Conservation (phyloP, 2,888 invertebrate species). For the Diploptera punctata region DNA sequence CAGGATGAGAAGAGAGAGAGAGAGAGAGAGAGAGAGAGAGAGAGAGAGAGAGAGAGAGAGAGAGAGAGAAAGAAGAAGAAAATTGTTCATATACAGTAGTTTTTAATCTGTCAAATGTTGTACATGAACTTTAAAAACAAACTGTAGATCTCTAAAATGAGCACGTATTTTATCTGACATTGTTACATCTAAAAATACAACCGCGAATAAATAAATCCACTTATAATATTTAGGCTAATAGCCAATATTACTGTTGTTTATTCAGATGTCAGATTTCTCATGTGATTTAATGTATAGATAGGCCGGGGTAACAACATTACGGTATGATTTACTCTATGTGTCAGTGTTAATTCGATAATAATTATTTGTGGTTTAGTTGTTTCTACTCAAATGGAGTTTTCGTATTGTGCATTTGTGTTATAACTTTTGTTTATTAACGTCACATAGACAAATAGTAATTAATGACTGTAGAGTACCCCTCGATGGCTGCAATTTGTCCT, state of each 20-base stretch:
- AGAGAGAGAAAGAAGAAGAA: neutral
- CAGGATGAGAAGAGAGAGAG: neutral
- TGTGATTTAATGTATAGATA: too few relatives aligned
- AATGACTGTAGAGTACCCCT: neutral
- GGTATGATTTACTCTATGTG: neutral
- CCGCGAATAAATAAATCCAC: too few relatives aligned
- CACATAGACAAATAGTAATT: neutral
- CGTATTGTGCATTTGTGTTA: neutral
- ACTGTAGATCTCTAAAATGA: too few relatives aligned
- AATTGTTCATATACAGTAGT: too few relatives aligned
- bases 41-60: neutral
- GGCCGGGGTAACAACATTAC: neutral
- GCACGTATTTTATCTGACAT: too few relatives aligned
- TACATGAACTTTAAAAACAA: too few relatives aligned
- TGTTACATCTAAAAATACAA: too few relatives aligned
- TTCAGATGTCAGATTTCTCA: too few relatives aligned
- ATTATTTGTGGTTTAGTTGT: neutral
- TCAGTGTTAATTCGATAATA: neutral
- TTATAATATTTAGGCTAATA: too few relatives aligned
- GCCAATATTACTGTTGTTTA: too few relatives aligned
- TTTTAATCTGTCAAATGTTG: too few relatives aligned
- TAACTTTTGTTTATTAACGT: neutral
- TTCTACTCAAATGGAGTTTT: neutral
- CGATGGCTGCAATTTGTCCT: neutral
- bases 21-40: neutral